phyloP scores from a whole-genome alignment of 2,113 vertebrate genomes.

The Microcebus jonahi region DNA sequence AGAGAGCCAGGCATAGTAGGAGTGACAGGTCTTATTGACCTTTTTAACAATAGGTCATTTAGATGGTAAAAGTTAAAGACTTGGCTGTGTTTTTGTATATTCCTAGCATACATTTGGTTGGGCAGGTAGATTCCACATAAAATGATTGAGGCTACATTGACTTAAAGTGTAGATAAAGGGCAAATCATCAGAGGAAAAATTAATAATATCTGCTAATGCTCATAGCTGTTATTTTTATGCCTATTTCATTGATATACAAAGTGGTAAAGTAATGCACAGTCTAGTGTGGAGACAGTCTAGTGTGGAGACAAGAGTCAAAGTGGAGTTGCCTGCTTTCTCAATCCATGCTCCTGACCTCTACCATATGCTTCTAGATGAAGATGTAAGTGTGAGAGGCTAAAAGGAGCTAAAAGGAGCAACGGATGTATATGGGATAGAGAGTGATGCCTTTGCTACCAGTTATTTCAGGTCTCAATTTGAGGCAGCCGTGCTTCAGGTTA shows the following conservation, averaged over 20 bases:
- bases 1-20: not conserved
- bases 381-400: not conserved
- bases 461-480: not conserved
- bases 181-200: not conserved
- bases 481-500: not conserved
- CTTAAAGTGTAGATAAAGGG: not conserved
- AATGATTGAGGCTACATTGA: not conserved
- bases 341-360: no score
- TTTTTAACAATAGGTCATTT: not conserved
- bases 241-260: not conserved
- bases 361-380: not conserved
- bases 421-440: not conserved
- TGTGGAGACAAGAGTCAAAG: not conserved
- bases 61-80: not conserved
- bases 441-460: not conserved
- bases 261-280: not conserved
- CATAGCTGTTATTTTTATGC: not conserved
- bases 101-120: not conserved
- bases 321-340: not conserved
- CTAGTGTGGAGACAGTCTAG: not conserved
- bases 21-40: not conserved
- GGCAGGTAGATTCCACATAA: not conserved
- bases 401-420: not conserved
- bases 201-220: not conserved
- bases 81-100: not conserved